Base-by-base conservation (phyloP, 2,797 vertebrate species). In the Epinephelus awoara region DNA sequence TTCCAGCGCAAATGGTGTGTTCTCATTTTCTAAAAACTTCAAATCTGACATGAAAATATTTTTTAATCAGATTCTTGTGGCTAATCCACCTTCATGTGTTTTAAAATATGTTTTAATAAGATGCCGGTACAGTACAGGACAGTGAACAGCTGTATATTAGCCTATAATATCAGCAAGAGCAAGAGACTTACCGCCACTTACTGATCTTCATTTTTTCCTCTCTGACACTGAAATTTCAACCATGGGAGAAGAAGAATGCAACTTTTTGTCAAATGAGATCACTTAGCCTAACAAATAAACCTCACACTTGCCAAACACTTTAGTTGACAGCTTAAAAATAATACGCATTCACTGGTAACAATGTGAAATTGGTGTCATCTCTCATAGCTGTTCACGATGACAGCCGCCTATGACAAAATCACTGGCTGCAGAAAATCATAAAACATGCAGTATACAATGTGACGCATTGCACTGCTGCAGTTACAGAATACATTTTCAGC, bases 401-500 rank as follows among this genome's bases (percentile, higher is more conserved):
- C 74, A 85, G 23, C 65, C 52, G 18, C 34, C 34, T 13, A 61
- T 88, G 83, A 77, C 76, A 76, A 80, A 91, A 67, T 82, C 72
- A 65, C 63, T 47, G 10, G 19, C 23, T 34, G 23, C 18, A 67
- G 44, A 66, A 80, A 73, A 70, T 61, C 67, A 68, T 88, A 77
- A 89, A 85, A 86, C 84, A 89, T 68, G 77, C 46, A 61, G 42
- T 34, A 5, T 19, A 44, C 68, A 40, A 23, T 40, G 65, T 91
- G 87, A 91, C 85, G 58, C 73, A 92, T 89, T 84, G 71, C 68
- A 72, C 61, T 40, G 55, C 50, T 71, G 72, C 72, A 27, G 69
- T 73, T 79, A 21, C 57, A 17, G 88, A 86, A 84, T 89, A 82
- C 66, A 87, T 88, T 87, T 83, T 85, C 70, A 67, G 44, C 47